phyloP scores from a whole-genome alignment of 2,888 invertebrate genomes.

The Noctua comes region DNA sequence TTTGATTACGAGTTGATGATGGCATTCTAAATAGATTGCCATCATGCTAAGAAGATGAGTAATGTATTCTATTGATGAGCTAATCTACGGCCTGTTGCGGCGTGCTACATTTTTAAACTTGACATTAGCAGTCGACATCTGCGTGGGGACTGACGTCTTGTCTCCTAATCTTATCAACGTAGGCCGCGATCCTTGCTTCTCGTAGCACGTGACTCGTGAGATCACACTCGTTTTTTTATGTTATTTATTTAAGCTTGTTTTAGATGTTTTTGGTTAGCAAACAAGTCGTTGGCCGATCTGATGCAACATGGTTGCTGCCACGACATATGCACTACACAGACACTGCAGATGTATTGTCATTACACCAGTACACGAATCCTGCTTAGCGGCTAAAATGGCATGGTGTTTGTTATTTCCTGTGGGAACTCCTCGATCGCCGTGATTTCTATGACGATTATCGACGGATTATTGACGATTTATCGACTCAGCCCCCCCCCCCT shows the following conservation, averaged over 20 bases:
- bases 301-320: background rate
- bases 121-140: conserved; percentile 20
- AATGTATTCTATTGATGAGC: conserved; percentile 1
- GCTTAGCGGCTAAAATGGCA: background rate
- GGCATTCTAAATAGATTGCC: too few species aligned
- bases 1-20: too few species aligned
- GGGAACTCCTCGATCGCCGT: background rate
- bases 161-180: conserved; percentile 45
- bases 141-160: conserved; percentile 35
- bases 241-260: background rate
- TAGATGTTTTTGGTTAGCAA: background rate
- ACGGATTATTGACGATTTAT: too few species aligned
- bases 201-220: conserved; percentile 21
- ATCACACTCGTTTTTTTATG: background rate
- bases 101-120: conserved; percentile 8
- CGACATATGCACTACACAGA: background rate
- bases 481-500: background rate
- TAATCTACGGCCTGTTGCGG: conserved; percentile 2
- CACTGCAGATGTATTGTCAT: background rate
- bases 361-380: background rate
- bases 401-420: background rate
- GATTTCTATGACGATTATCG: background rate
- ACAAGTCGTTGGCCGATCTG: background rate
- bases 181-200: conserved; percentile 11
- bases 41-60: background rate